Evolutionary conservation across 2,888 invertebrate species (phyloP), one percentile per base, ranked within the genome.

Genomic region (Yponomeuta plumbellus): DNA sequence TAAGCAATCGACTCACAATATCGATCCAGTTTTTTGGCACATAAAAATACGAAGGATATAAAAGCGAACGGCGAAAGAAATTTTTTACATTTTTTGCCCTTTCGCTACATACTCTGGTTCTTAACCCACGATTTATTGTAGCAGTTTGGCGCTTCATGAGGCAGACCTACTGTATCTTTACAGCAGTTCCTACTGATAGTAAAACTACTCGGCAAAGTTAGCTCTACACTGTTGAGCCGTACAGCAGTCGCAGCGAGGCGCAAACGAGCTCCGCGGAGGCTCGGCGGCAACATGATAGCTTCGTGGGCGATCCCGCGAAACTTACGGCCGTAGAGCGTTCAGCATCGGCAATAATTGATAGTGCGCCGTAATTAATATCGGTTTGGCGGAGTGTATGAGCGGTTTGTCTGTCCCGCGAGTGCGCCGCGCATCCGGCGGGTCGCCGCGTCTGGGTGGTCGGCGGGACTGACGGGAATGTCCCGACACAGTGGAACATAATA

Each of bases 291-390:
- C 17, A 52, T 17, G 44, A 52, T 52, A 52, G 44, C 44, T 13
- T 52, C 44, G 44, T 52, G 44, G 44, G 44, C 44, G 44, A 52
- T 52, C 44, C 44, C 0, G 44, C 44, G 13, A 17, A 52, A 52
- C 17, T 52, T 52, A 52, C 44, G 44, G 44, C 44, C 44, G 44
- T 17, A 17, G 44, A 52, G 44, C 44, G 44, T 17, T 52, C 44
- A 52, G 44, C 44, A 52, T 52, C 44, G 44, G 44, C 44, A 52
- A 52, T 52, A 52, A 52, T 52, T 52, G 44, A 52, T 52, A 52
- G 44, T 52, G 44, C 44, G 44, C 44, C 17, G 44, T 52, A 52
- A 52, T 52, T 52, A 52, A 52, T 52, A 52, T 52, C 44, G 44
- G 44, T 52, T 52, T 52, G 17, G 44, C 44, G 44, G 44, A 17